These are phyloP conservation scores for Phrynocephalus guinanensis DNA, from an alignment of 2,797 vertebrate species.

Conservation along the genomic window DNA sequence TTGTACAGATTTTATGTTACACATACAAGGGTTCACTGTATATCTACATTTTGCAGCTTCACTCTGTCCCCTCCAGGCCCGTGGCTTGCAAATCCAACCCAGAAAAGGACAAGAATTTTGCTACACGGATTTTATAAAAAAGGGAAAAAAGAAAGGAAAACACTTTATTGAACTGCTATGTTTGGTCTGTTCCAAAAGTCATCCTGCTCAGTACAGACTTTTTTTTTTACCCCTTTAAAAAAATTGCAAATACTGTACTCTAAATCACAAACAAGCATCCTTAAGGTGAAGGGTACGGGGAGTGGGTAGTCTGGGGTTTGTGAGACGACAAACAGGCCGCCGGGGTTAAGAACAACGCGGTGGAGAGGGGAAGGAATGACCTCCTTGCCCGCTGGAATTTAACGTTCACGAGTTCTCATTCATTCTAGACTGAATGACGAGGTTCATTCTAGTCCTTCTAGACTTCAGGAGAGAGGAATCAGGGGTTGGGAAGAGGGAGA, in stretches of 20 bases:
- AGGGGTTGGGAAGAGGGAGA: conserved; percentile 44
- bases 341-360: not conserved
- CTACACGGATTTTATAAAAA: conserved; percentile 42
- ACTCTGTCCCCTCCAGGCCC: conserved; percentile 51
- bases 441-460: conserved; percentile 42
- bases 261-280: conserved; percentile 45
- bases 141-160: conserved; percentile 53
- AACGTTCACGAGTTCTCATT: conserved; percentile 37
- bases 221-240: conserved; percentile 10
- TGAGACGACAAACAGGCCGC: not conserved
- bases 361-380: not conserved
- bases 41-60: conserved; percentile 41
- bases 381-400: conserved; percentile 44
- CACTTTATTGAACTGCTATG: conserved; percentile 70
- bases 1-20: too few relatives aligned
- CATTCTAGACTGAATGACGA: too few relatives aligned
- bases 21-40: too few relatives aligned
- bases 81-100: conserved; percentile 55
- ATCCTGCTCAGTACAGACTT: conserved; percentile 60
- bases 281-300: not conserved
- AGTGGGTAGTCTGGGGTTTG: not conserved
- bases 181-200: conserved; percentile 71
- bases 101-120: conserved; percentile 65
- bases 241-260: conserved; percentile 56
- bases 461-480: not conserved